phyloP scores from a whole-genome alignment of 1,140 invertebrate species.

The Listronotus bonariensis region DNA sequence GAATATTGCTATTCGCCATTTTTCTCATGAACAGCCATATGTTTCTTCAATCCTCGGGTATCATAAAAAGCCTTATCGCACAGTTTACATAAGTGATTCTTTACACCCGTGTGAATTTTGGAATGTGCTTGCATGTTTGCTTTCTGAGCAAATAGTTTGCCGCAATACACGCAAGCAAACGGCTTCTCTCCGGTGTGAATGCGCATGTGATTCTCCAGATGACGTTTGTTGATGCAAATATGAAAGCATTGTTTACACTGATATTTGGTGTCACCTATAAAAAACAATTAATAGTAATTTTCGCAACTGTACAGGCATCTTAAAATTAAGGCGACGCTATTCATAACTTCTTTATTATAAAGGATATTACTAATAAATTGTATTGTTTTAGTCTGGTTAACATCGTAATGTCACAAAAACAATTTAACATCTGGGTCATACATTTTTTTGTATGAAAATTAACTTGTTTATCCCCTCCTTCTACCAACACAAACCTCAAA shows the following conservation, averaged over 20 bases:
- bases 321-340: too few species aligned
- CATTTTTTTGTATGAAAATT: too few species aligned
- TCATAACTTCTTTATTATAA: background rate
- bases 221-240: constrained; percentile 28
- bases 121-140: constrained; percentile 64
- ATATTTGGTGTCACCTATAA: constrained; percentile 33
- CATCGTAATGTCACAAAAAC: too few species aligned
- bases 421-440: too few species aligned
- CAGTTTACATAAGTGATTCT: constrained; percentile 56
- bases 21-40: constrained; percentile 14
- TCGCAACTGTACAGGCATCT: too few species aligned
- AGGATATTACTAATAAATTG: too few species aligned
- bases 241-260: constrained; percentile 32
- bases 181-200: constrained; percentile 68
- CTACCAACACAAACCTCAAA: too few species aligned
- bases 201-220: constrained; percentile 30
- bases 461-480: too few species aligned
- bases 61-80: constrained; percentile 56
- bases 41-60: constrained; percentile 22
- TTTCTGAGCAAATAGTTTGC: constrained; percentile 62
- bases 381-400: too few species aligned
- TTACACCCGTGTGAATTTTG: constrained; percentile 55
- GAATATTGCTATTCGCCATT: too few species aligned
- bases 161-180: constrained; percentile 61
- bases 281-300: background rate